A percentile compares a stretch with the other conserved stretches of the same genome.
Conservation (phyloP, 2,888 invertebrate genomes). For the Lasioglossum malachurum region DNA sequence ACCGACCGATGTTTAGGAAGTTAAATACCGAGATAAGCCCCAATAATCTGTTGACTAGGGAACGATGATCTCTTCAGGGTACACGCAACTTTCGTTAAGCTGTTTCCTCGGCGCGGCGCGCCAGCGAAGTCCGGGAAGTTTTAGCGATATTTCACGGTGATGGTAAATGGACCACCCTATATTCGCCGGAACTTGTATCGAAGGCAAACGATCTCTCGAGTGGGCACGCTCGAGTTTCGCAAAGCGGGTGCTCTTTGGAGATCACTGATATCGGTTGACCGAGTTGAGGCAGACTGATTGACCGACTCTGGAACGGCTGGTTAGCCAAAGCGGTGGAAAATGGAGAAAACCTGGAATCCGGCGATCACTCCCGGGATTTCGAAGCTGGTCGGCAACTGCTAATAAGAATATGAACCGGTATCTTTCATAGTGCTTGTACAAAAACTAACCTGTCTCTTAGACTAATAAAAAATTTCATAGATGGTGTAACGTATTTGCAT, state of each 20-base stretch:
- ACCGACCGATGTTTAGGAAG: neutral
- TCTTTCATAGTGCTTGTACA: neutral
- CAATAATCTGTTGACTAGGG: slow-evolving; percentile 1
- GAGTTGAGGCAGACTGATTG: slow-evolving; percentile 50
- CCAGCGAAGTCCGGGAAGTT: neutral
- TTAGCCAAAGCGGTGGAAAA: slow-evolving; percentile 52
- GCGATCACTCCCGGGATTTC: slow-evolving; percentile 19
- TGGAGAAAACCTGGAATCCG: slow-evolving; percentile 41
- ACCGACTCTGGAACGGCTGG: slow-evolving; percentile 45
- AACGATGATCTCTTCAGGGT: neutral
- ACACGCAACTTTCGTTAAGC: slow-evolving; percentile 4
- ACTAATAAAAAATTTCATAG: neutral
- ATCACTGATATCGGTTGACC: slow-evolving; percentile 59
- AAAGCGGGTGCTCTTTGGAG: slow-evolving; percentile 54
- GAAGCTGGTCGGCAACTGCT: neutral
- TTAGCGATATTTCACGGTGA: neutral
- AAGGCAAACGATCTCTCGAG: slow-evolving; percentile 56
- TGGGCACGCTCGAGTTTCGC: slow-evolving; percentile 56
- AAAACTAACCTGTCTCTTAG: neutral
- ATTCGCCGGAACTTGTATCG: slow-evolving; percentile 41
- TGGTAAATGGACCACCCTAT: slow-evolving; percentile 30
- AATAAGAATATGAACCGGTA: neutral
- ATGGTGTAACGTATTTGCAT: neutral
- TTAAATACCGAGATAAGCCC: neutral
- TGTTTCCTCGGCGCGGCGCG: neutral